Base-by-base conservation (phyloP, 1,140 invertebrate species). In the Lineus longissimus region DNA sequence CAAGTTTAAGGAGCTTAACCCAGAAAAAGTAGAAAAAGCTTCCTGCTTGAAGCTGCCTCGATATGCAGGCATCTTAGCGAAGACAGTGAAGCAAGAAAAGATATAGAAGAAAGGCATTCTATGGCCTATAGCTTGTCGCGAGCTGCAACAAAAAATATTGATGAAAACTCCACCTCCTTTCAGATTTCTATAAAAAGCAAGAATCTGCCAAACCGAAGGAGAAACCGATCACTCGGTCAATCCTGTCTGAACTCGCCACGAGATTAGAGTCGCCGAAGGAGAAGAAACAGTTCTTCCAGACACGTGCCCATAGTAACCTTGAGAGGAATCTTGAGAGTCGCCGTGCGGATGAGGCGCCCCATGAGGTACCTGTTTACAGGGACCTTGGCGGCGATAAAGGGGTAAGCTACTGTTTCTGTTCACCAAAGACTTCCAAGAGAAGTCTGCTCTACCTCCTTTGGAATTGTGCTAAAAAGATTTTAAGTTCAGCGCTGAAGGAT, bases 251-350 rank as follows among this genome's bases (percentile, higher is more conserved):
- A 45, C 43, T 66, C 40, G 54, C 64, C 13, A 55, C 58, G 23
- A 58, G 66, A 59, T 56, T 57, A 27, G 65, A 73, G 40, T 56
- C 61, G 2, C 69, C 65, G 15, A 65, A 67, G 25, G 56, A 64
- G 27, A 58, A 68, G 17, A 67, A 69, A 29, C 65, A 69, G 25
- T 75, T 73, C 57, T 67, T 69, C 59, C 62, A 66, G 11, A 65
- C 73, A 55, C 58, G 69, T 11, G 63, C 71, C 25, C 70, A 71
- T 55, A 60, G 62, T 17, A 68, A 70, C 25, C 62, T 73, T 6
- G 70, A 73, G 54, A 68, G 69, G 33, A 69, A 69, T 43, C 27
- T 69, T 23, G 67, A 72, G 27, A 70, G 70, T 23, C 65, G 73
- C 43, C 61, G 63, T 31, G 65, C 71, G 6, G 65, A 69, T 40